Percentiles rank a stretch among this genome's conserved stretches.
Evolutionary conservation across 2,113 vertebrate species (phyloP).

Genomic region (Ursus arctos): DNA sequence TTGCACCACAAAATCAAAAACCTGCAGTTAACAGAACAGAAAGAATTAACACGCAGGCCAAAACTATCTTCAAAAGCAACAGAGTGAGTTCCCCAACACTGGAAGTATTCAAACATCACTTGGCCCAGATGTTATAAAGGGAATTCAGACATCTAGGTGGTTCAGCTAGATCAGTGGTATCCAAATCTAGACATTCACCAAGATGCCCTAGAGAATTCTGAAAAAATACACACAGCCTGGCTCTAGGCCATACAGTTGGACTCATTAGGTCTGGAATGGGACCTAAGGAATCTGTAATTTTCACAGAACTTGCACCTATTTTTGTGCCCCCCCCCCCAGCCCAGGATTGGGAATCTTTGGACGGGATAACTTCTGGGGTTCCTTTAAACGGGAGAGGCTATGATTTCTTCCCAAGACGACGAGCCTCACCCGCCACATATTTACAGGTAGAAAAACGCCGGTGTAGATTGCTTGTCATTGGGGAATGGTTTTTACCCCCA

Average conservation of each 20-base stretch:
- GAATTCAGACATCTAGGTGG: conserved; percentile 37
- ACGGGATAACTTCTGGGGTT: conserved; percentile 33
- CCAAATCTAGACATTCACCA: conserved; percentile 14
- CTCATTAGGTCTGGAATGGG: not conserved
- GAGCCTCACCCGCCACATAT: conserved; percentile 23
- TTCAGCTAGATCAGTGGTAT: not conserved
- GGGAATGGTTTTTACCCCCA: conserved; percentile 83
- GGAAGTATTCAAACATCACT: conserved; percentile 54
- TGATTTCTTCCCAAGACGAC: conserved; percentile 1
- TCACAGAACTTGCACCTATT: not conserved
- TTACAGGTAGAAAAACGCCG: conserved; percentile 79
- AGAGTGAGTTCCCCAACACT: conserved; percentile 45
- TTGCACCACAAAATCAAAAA: conserved; percentile 63
- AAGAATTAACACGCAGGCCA: conserved; percentile 50
- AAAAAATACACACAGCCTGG: not conserved
- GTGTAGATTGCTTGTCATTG: conserved; percentile 74
- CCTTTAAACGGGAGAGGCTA: not conserved
- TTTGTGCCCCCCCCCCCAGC: not conserved
- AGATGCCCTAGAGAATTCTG: not conserved
- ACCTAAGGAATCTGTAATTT: not conserved
- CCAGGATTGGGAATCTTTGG: not conserved
- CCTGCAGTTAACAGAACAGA: conserved; percentile 67
- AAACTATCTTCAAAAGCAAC: conserved; percentile 60
- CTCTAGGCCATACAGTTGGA: not conserved
- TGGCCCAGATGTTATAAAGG: not conserved